A percentile compares a stretch with the other conserved stretches of the same genome.
Conservation (phyloP, 2,797 vertebrate species). For the Heliangelus exortis region DNA sequence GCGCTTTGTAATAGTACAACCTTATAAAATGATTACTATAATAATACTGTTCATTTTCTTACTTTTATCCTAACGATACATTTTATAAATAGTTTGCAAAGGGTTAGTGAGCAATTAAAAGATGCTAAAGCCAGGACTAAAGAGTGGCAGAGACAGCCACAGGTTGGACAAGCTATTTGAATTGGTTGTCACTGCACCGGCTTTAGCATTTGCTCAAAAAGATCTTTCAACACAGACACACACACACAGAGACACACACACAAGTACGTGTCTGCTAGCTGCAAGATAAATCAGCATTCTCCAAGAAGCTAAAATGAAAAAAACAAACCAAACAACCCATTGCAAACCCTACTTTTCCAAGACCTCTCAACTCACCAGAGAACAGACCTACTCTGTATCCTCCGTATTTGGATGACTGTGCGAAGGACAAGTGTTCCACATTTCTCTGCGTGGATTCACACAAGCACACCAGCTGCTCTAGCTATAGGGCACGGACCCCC, state of each 20-base stretch:
- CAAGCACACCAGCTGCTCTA: slow-evolving; percentile 71
- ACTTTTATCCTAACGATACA: background rate
- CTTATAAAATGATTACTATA: background rate
- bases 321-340: background rate
- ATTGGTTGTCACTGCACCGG: background rate
- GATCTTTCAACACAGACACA: slow-evolving; percentile 50
- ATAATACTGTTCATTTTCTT: background rate
- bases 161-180: background rate
- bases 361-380: slow-evolving; percentile 69
- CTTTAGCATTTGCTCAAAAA: slow-evolving; percentile 51
- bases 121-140: slow-evolving; percentile 34
- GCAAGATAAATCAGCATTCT: slow-evolving; percentile 35
- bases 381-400: slow-evolving; percentile 71
- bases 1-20: background rate
- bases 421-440: slow-evolving; percentile 69
- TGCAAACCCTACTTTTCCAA: slow-evolving; percentile 57
- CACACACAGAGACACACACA: slow-evolving; percentile 13
- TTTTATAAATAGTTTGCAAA: slow-evolving; percentile 16
- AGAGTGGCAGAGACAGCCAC: background rate
- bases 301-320: slow-evolving; percentile 5
- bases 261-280: slow-evolving; percentile 56
- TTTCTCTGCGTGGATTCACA: slow-evolving; percentile 69
- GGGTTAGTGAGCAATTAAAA: slow-evolving; percentile 14
- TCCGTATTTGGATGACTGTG: slow-evolving; percentile 70
- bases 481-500: slow-evolving; percentile 68